Base-by-base conservation (phyloP, 2,888 invertebrate species). In the Syrphus vitripennis region DNA sequence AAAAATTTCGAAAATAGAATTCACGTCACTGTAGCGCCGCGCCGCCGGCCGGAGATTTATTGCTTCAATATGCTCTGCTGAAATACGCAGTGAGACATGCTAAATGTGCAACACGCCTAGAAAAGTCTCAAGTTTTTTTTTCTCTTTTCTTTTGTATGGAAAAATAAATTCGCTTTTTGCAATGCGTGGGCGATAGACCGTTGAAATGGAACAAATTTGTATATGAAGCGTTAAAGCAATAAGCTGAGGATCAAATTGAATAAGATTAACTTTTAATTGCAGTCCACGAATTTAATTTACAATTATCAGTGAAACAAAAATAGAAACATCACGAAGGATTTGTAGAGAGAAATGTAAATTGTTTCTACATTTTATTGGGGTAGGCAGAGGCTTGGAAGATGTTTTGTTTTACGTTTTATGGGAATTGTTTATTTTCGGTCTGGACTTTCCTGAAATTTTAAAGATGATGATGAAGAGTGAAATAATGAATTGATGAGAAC, bases 171-270 rank as follows among this genome's bases (percentile, higher is more conserved):
- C 31, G 21, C 6, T 34, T 50, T 24, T 40, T 42, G 50, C 19
- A 40, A 72, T 42, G 72, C 42, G 72, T 78, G 80, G 79, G 77
- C 42, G 71, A 53, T 48, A 67, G 65, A 76, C 71, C 34, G 71
- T 50, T 61, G 50, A 80, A 80, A 26, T 76, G 84, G 80, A 84
- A 76, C 81, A 48, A 71, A 67, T 76, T 67, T 72, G 37, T 67
- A 48, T 71, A 57, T 42, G 55, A 63, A 42, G 63, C 70, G 61
- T 70, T 37, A 31, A 40, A 75, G 70, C 75, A 57, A 31, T 19
- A 65, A n/a, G 57, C 57, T 31, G 71, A 21, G 24, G 45, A 67
- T 42, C 7, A 72, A 61, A 76, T 67, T 53, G 42, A 29, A 70
- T n/a, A 45, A 50, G 74, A 71, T 75, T 80, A 53, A 45, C 19